Conservation (phyloP, 1,140 invertebrate species). For the Solenopsis fugax region DNA sequence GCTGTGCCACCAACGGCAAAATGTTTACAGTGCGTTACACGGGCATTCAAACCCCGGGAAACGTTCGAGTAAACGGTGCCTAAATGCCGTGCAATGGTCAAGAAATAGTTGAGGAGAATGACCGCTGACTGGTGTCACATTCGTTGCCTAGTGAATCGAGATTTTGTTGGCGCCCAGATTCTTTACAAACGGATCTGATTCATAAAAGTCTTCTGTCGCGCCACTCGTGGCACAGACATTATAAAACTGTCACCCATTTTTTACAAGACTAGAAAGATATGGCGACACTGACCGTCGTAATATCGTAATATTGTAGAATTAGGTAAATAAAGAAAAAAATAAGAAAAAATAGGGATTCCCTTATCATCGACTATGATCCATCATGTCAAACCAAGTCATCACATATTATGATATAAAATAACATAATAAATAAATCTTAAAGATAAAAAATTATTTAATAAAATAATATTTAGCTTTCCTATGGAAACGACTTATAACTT, state of each 20-base stretch:
- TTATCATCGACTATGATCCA: not conserved
- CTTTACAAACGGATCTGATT: not conserved
- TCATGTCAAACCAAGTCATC: too few species aligned
- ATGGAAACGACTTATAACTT: not conserved
- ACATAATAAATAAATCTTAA: not conserved
- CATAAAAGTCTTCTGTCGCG: constrained; percentile 21
- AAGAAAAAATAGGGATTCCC: not conserved
- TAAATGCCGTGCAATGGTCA: constrained; percentile 81
- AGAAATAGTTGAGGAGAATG: constrained; percentile 78
- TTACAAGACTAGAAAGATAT: not conserved
- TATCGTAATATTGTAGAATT: not conserved
- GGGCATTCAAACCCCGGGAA: constrained; percentile 81
- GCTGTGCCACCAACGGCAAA: constrained; percentile 77
- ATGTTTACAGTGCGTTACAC: constrained; percentile 86
- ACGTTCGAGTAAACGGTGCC: constrained; percentile 75
- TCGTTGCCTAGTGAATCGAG: not conserved
- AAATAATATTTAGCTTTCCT: not conserved
- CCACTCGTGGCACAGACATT: constrained; percentile 36
- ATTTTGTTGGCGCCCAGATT: constrained; percentile 39
- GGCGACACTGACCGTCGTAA: not conserved
- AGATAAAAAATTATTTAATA: constrained; percentile 16
- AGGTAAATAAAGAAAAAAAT: not conserved
- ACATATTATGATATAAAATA: not conserved
- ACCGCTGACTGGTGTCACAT: constrained; percentile 63
- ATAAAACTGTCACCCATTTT: constrained; percentile 38